phyloP scores from a whole-genome alignment of 2,888 invertebrate species.

The Coenonympha glycerion region DNA sequence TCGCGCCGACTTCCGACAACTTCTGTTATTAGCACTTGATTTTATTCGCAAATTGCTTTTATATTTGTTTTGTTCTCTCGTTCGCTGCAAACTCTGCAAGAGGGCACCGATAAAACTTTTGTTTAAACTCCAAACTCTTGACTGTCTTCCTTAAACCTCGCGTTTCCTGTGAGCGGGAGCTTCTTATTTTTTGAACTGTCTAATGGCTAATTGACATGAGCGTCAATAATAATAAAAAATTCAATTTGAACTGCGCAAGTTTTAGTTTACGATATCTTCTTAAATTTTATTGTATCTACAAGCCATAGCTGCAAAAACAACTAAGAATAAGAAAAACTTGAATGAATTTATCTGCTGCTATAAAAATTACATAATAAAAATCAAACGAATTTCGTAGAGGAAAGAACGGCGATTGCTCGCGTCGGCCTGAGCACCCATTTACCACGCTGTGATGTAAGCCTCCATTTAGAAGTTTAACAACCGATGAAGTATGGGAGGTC shows the following conservation, averaged over 20 bases:
- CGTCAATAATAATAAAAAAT: no score
- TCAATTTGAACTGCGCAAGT: no score
- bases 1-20: slow-evolving; percentile 20
- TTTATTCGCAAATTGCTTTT: slow-evolving; percentile 23
- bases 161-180: not conserved
- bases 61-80: not conserved
- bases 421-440: slow-evolving; percentile 6
- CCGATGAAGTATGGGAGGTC: slow-evolving; percentile 34
- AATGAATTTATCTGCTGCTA: not conserved
- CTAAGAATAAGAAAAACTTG: no score
- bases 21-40: slow-evolving; percentile 26
- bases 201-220: not conserved
- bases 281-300: no score
- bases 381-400: not conserved
- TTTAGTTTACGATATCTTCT: no score
- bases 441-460: slow-evolving; percentile 16
- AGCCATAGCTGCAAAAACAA: no score
- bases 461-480: slow-evolving; percentile 30
- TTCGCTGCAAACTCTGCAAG: not conserved
- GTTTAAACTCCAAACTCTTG: not conserved
- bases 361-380: not conserved
- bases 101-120: not conserved
- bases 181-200: not conserved
- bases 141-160: not conserved
- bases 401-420: not conserved